Conservation (phyloP, 2,888 invertebrate species). For the Panopea generosa region DNA sequence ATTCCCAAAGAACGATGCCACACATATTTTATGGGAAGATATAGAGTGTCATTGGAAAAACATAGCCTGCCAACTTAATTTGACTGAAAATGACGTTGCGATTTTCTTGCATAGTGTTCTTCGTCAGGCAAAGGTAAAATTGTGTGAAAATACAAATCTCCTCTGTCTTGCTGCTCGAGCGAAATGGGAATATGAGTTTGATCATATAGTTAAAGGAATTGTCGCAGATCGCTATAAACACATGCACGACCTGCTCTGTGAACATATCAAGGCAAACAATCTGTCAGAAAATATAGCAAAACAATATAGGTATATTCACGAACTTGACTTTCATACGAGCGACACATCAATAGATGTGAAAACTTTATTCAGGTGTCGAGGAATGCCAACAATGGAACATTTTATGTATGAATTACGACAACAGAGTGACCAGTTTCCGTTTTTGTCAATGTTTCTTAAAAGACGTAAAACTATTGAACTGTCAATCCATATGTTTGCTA, state of each 20-base stretch:
- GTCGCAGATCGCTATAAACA: slow-evolving; percentile 15
- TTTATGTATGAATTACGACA: slow-evolving; percentile 34
- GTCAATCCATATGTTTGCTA: slow-evolving; percentile 23
- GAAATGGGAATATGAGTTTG: slow-evolving; percentile 27
- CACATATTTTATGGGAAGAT: neutral
- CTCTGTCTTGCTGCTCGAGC: neutral
- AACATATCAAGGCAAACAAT: neutral
- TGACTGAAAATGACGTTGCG: neutral
- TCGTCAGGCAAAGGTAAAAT: neutral
- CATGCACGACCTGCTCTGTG: slow-evolving; percentile 2
- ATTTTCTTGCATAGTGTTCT: slow-evolving; percentile 30
- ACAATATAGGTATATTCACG: no score
- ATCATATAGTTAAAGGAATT: slow-evolving; percentile 1
- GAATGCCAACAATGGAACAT: neutral
- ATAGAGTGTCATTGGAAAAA: slow-evolving; percentile 11
- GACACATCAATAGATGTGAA: no score
- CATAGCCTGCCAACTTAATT: neutral
- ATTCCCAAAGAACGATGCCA: slow-evolving; percentile 6
- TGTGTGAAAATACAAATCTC: neutral
- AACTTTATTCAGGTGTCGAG: no score
- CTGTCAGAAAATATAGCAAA: no score
- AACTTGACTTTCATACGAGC: no score
- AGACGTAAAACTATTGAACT: slow-evolving; percentile 15
- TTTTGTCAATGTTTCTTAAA: slow-evolving; percentile 32
- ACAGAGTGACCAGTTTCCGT: slow-evolving; percentile 15